Percentiles rank a stretch among this genome's conserved stretches.
phyloP scores from a whole-genome alignment of 2,888 invertebrate genomes.

The Troglohyphantes excavatus region DNA sequence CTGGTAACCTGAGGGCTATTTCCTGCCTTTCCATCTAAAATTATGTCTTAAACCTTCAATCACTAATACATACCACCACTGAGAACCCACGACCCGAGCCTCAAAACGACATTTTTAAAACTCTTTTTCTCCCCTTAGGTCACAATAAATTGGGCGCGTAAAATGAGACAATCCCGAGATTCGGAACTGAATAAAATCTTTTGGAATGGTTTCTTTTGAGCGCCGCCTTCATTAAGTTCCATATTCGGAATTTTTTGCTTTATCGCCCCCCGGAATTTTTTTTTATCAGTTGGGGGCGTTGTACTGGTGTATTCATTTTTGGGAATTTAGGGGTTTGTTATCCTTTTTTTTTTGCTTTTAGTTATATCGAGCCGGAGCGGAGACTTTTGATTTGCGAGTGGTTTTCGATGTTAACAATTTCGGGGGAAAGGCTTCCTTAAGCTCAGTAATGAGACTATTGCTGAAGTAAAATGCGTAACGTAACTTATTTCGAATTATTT shows the following conservation, averaged over 20 bases:
- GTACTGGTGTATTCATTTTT: slow-evolving; percentile 50
- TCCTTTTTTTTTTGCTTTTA: slow-evolving; percentile 14
- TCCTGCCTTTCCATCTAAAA: slow-evolving; percentile 39
- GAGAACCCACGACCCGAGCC: slow-evolving; percentile 18
- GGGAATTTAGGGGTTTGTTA: background rate
- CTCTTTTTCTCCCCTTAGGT: slow-evolving; percentile 39
- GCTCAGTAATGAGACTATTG: too few relatives aligned
- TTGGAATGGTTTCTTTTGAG: slow-evolving; percentile 22
- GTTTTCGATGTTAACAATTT: background rate
- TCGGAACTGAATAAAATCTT: slow-evolving; percentile 35
- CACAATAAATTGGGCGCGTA: slow-evolving; percentile 66
- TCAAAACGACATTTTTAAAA: slow-evolving; percentile 67
- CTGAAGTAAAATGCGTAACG: too few relatives aligned
- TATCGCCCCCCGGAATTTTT: slow-evolving; percentile 50
- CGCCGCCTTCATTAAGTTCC: slow-evolving; percentile 60
- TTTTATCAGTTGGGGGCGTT: background rate
- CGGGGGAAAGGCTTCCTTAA: too few relatives aligned
- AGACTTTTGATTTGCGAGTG: slow-evolving; percentile 61
- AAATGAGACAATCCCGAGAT: slow-evolving; percentile 55
- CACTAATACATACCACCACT: background rate
- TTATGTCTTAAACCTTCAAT: slow-evolving; percentile 41
- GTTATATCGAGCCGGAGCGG: slow-evolving; percentile 15
- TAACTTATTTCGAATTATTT: too few relatives aligned
- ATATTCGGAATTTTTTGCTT: slow-evolving; percentile 48
- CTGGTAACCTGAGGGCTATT: slow-evolving; percentile 52